Evolutionary conservation across 1,140 invertebrate species (phyloP), one percentile per base, ranked within the genome.

Genomic region (Pogonus chalceus): DNA sequence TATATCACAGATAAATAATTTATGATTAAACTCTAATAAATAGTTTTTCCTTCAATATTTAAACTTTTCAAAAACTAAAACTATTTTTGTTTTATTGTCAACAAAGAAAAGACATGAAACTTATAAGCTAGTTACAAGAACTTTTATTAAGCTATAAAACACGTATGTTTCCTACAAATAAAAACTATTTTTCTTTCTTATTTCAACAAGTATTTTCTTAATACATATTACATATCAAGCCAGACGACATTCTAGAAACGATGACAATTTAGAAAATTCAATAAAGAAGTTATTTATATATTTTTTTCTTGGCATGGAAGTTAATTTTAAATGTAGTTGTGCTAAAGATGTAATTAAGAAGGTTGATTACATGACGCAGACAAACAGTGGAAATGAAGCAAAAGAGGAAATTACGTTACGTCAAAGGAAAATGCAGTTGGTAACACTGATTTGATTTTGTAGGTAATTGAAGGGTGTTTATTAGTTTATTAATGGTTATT

Each of bases 401-500:
- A 7, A 31, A 31, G 26, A 14, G 26, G 4, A 31, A 31, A 31
- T 14, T 31, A 31, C 26, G 26, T 31, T 31, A 14, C 26, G 26
- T 31, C 14, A 7, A 31, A 31, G 4, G 4, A 31, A 7, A 31
- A 7, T 31, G 14, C 14, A 31, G 14, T 31, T 31, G 4, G 4
- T 14, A 31, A 31, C 14, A 7, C 4, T 7, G 26, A 7, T 31
- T 31, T 7, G 14, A 31, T 31, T 31, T 31, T 31, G 26, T 4
- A 31, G n/a, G n/a, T n/a, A n/a, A n/a, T n/a, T 31, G 4, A 14
- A 4, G 26, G 26, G 4, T 7, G 14, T 31, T 14, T 31, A 31
- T 31, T 31, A 7, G 26, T 7, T 14, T 7, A 18, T 43, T 10
- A 43, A 55, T 24, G 24, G 23, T 39, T 39, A 78, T 83, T 87